A percentile compares a stretch with the other conserved stretches of the same genome.
phyloP scores from a whole-genome alignment of 2,797 vertebrate species.

The Tragopan temminckii region DNA sequence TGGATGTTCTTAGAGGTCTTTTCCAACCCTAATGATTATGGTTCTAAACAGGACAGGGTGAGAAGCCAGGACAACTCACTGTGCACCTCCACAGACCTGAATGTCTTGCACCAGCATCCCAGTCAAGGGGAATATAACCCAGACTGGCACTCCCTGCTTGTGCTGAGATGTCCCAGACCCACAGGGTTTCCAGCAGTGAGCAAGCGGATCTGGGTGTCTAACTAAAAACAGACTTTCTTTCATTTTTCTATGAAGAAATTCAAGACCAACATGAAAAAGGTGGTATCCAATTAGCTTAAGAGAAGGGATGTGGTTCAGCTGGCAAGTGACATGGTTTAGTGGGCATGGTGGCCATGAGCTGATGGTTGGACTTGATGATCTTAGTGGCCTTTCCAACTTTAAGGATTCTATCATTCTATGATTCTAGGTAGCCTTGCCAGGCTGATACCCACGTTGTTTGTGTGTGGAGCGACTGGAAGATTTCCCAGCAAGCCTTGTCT shows the following conservation, averaged over 20 bases:
- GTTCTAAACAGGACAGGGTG: neutral
- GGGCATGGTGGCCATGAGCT: too few relatives aligned
- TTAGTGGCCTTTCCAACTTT: too few relatives aligned
- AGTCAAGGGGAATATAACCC: neutral
- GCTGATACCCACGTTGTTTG: neutral
- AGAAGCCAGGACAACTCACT: neutral
- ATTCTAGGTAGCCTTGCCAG: neutral
- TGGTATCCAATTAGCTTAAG: too few relatives aligned
- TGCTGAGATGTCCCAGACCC: neutral
- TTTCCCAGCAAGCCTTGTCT: conserved; percentile 5
- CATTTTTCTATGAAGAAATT: neutral
- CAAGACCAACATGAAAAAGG: too few relatives aligned
- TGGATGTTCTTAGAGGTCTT: too few relatives aligned
- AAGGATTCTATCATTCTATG: too few relatives aligned
- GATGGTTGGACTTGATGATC: too few relatives aligned
- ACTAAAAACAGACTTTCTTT: neutral
- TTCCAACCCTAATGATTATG: too few relatives aligned
- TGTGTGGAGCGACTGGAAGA: conserved; percentile 27
- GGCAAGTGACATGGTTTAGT: too few relatives aligned
- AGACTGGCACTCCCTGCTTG: neutral
- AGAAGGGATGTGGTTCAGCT: too few relatives aligned
- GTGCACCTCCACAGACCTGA: neutral
- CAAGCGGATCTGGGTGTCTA: neutral
- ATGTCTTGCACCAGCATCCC: neutral
- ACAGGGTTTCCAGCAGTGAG: neutral